phyloP scores from a whole-genome alignment of 2,888 invertebrate genomes.

The Napeogenes inachia region DNA sequence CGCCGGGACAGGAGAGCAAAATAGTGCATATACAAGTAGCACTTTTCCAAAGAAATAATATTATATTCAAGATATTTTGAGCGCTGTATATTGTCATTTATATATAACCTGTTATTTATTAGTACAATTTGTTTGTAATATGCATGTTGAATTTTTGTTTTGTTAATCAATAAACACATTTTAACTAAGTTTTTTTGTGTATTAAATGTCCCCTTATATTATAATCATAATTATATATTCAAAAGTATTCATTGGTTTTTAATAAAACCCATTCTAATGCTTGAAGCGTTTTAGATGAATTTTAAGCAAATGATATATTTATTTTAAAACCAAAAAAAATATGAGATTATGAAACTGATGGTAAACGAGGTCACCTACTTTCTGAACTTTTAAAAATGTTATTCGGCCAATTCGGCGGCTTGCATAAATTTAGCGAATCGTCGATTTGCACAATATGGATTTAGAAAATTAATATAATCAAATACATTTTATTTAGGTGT shows the following conservation, averaged over 20 bases:
- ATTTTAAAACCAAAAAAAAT: not conserved
- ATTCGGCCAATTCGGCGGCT: not conserved
- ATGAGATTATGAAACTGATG: not conserved
- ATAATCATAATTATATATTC: too few species aligned
- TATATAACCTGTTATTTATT: constrained; percentile 19
- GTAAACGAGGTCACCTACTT: constrained; percentile 4
- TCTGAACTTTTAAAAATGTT: constrained; percentile 1
- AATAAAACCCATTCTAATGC: too few species aligned
- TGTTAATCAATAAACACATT: constrained; percentile 19
- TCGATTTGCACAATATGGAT: not conserved
- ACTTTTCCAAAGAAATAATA: constrained; percentile 30
- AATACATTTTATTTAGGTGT: not conserved
- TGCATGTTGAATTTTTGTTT: constrained; percentile 16
- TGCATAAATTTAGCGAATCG: not conserved
- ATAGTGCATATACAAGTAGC: constrained; percentile 45
- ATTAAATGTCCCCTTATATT: not conserved
- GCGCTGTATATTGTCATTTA: constrained; percentile 15
- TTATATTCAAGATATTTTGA: constrained; percentile 10
- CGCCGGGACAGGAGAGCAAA: constrained; percentile 50
- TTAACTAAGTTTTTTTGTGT: not conserved
- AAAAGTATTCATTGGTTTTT: too few species aligned
- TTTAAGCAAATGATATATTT: not conserved
- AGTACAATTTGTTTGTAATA: constrained; percentile 13
- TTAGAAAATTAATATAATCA: not conserved
- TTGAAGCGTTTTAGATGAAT: too few species aligned